Base-by-base conservation (phyloP, 2,113 vertebrate species). In the Corynorhinus townsendii region DNA sequence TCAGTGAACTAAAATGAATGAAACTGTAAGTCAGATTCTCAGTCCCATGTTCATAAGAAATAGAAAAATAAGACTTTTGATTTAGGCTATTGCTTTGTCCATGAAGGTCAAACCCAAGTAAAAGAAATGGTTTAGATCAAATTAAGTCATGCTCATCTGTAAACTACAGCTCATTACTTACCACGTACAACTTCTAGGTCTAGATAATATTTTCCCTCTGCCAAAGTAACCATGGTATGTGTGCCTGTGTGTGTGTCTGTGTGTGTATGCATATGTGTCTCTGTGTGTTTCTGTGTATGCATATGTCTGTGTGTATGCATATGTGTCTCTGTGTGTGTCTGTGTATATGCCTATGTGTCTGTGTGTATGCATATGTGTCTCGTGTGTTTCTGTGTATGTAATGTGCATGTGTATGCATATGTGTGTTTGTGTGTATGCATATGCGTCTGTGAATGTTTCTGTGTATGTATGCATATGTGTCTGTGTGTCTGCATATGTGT, bases 101-200 rank as follows among this genome's bases (percentile, higher is more conserved):
- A 11, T 56, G 28, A 75, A 89, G 38, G 30, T 59, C 45, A 94
- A 76, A 47, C 54, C 28, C 88, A 91, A 89, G 47, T 75, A 49
- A 72, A 91, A 79, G 56, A 66, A 91, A 86, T 40, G 66, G 17
- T 49, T 82, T 69, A 40, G 11, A 75, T 87, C 0, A 54, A 89
- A 59, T 88, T 72, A 89, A 92, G 71, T 49, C 11, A 86, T n/a
- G 47, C 16, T 93, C 86, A 49, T 92, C 43, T 62, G 72, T 14
- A 86, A 95, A 91, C 92, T 71, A 73, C 83, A 12, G 8, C 72
- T 75, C 12, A 72, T 86, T 72, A 71, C 62, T 86, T 83, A 84
- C 33, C 69, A 93, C 75, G 35, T 30, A 26, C 24, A 76, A 79
- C 5, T 83, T 91, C 19, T 82, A 85, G 10, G 30, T 49, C 43